Percentiles rank a stretch among this genome's conserved stretches.
These are phyloP conservation scores for Sarcophaga peregrina DNA, from an alignment of 1,140 invertebrate species.

Conservation along the genomic window DNA sequence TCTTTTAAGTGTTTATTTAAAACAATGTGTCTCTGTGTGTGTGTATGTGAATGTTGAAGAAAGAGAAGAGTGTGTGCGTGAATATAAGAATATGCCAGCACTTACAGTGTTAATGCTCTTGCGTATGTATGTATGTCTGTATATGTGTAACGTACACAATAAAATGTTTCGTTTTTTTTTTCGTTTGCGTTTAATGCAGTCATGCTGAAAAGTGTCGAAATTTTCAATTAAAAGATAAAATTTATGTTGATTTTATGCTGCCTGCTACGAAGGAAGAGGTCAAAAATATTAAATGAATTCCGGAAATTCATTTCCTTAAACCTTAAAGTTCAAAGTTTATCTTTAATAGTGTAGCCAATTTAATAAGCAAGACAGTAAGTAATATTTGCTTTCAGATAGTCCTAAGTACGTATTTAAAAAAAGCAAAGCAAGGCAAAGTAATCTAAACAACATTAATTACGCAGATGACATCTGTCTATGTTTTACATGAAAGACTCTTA, in stretches of 20 bases:
- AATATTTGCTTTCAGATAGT: too few relatives aligned
- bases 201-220: conserved; percentile 21
- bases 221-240: conserved; percentile 23
- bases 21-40: background rate
- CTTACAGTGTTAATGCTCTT: background rate
- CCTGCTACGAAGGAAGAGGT: background rate
- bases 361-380: too few relatives aligned
- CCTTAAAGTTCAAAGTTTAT: background rate
- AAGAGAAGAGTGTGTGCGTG: background rate
- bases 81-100: background rate
- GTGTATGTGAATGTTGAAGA: background rate
- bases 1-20: too few relatives aligned
- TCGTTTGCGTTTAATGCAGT: background rate
- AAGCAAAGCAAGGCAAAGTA: too few relatives aligned
- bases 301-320: background rate
- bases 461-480: too few relatives aligned
- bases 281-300: conserved; percentile 4
- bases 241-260: conserved; percentile 14
- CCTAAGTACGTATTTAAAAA: too few relatives aligned
- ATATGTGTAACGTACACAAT: background rate
- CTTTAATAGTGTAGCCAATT: background rate
- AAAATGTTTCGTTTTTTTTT: background rate
- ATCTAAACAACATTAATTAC: too few relatives aligned
- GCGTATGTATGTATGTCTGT: background rate
- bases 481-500: too few relatives aligned